Evolutionary conservation across 2,797 vertebrate species (phyloP), one percentile per base, ranked within the genome.

Genomic region (Falco cherrug): DNA sequence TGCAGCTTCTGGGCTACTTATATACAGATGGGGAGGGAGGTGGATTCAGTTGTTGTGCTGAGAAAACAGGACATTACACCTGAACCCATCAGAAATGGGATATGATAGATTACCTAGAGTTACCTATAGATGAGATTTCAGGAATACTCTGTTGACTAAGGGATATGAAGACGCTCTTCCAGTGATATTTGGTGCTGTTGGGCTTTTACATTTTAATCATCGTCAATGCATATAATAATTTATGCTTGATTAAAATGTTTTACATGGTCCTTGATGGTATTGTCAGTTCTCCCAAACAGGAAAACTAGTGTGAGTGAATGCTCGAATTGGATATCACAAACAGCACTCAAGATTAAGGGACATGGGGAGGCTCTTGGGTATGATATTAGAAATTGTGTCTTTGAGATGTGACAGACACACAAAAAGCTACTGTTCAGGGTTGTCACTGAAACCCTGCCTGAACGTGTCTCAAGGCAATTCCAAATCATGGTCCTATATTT

Each of bases 81-180:
- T 45, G 9, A 29, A 37, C 31, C 13, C 13, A 48, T 21, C 8
- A 61, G 31, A 45, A 82, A 24, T 7, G 19, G 8, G 6, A 9
- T 16, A 41, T 0, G 3, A 19, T 4, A 47, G 7, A 25, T 67
- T 70, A 31, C 14, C 17, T 53, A 9, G 4, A 35, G 15, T n/a
- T 65, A n/a, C 5, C 10, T 29, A 6, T 28, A 41, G 20, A 41
- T 70, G 17, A 77, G 2, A 6, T 74, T 77, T 54, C 56, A 61
- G 19, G 12, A 79, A 13, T 35, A 2, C 1, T 56, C 9, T 43
- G 0, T 59, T 78, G 24, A 13, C 8, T 20, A 18, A 43, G 2
- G 31, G 14, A 6, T 43, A 24, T 0, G 20, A 53, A 50, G n/a
- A 3, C 1, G 7, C 9, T 39, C 2, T n/a, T 70, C 6, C 20